Conservation (phyloP, 1,140 invertebrate species). For the Steinernema khuongi region DNA sequence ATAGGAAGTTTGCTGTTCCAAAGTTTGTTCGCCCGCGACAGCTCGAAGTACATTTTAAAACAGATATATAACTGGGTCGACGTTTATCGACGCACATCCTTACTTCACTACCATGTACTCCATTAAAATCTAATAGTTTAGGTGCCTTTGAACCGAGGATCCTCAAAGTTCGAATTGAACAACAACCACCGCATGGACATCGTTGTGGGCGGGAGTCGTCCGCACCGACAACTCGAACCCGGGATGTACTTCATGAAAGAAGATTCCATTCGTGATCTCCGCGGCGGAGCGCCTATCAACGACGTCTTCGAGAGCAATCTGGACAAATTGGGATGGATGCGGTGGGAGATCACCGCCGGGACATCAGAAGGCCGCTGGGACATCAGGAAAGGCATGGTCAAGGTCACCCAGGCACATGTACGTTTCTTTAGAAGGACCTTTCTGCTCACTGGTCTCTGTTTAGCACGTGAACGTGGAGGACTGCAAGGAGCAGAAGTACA, state of each 20-base stretch:
- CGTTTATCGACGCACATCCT: too few relatives aligned
- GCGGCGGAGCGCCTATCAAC: slow-evolving; percentile 36
- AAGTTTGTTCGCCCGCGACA: too few relatives aligned
- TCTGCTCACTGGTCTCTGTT: slow-evolving; percentile 20
- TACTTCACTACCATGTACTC: too few relatives aligned
- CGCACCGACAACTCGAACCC: slow-evolving; percentile 43
- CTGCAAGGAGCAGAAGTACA: slow-evolving; percentile 51
- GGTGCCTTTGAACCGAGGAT: slow-evolving; percentile 46
- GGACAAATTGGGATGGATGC: slow-evolving; percentile 50
- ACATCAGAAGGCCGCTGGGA: slow-evolving; percentile 40
- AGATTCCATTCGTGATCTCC: slow-evolving; percentile 27
- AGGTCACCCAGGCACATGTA: slow-evolving; percentile 47
- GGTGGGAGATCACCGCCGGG: too few relatives aligned
- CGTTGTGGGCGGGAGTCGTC: slow-evolving; percentile 39
- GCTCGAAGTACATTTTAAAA: too few relatives aligned
- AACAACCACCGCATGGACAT: slow-evolving; percentile 33
- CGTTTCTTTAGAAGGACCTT: not conserved
- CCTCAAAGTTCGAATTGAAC: slow-evolving; percentile 49
- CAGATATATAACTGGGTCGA: not conserved
- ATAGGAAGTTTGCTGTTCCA: too few relatives aligned
- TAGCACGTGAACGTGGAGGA: slow-evolving; percentile 45
- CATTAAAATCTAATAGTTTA: too few relatives aligned
- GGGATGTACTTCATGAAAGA: slow-evolving; percentile 46
- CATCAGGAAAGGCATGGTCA: slow-evolving; percentile 41
- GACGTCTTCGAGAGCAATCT: slow-evolving; percentile 41